A percentile compares a stretch with the other conserved stretches of the same genome.
Evolutionary conservation across 1,140 invertebrate genomes (phyloP).

Genomic region (Ctenoplectra terminalis): DNA sequence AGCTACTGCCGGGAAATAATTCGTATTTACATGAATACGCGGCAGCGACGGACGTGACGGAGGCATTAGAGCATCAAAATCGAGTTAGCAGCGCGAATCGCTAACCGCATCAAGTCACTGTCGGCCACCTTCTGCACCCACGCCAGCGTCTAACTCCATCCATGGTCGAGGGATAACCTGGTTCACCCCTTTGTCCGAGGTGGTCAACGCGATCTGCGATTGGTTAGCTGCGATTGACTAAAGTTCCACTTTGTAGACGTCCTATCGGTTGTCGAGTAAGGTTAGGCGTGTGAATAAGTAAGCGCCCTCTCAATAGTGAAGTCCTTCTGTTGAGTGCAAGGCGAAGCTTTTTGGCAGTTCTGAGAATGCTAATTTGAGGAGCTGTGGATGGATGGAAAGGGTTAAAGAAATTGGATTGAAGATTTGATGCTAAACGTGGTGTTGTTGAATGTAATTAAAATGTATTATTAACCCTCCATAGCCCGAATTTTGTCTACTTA

Average conservation of each 20-base stretch:
- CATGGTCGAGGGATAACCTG: conserved; percentile 63
- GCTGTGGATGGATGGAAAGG: neutral
- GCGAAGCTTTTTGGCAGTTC: neutral
- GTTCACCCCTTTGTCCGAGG: conserved; percentile 61
- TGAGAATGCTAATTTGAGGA: neutral
- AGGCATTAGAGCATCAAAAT: conserved; percentile 76
- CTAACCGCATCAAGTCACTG: conserved; percentile 78
- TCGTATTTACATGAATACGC: conserved; percentile 78
- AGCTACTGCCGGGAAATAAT: conserved; percentile 67
- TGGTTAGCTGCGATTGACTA: conserved; percentile 65
- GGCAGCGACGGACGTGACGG: conserved; percentile 59
- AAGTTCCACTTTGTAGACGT: conserved; percentile 49
- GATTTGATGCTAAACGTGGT: neutral
- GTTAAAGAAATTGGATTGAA: neutral
- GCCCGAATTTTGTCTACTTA: too few relatives aligned
- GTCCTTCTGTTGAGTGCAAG: too few relatives aligned
- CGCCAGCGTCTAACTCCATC: conserved; percentile 67
- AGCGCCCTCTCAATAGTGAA: neutral
- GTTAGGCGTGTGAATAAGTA: conserved; percentile 58
- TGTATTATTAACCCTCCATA: too few relatives aligned
- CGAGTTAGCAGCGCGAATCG: conserved; percentile 75
- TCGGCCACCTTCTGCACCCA: conserved; percentile 72
- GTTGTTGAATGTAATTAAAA: neutral
- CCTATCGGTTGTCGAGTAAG: conserved; percentile 19
- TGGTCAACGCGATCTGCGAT: conserved; percentile 59